phyloP scores from a whole-genome alignment of 1,140 invertebrate species.

The Lucilia cuprina region DNA sequence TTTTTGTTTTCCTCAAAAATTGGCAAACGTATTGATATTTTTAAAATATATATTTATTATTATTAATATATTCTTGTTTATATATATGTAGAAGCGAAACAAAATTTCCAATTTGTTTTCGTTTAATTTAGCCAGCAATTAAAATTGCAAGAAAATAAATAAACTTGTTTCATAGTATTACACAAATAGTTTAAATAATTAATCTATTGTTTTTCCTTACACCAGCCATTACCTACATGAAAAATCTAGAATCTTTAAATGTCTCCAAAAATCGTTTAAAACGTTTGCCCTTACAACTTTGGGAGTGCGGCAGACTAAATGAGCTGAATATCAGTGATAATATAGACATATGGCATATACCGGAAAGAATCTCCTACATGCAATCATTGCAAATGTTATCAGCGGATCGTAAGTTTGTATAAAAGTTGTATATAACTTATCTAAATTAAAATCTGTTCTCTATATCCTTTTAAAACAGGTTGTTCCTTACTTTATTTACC shows the following conservation, averaged over 20 bases:
- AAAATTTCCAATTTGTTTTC: too few species aligned
- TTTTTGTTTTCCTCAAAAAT: too few species aligned
- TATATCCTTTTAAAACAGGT: constrained; percentile 40
- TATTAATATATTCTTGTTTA: too few species aligned
- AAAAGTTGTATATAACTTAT: background rate
- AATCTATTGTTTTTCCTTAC: background rate
- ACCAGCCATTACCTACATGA: constrained; percentile 26
- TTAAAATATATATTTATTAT: too few species aligned
- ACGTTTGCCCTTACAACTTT: constrained; percentile 53
- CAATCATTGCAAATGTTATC: constrained; percentile 54
- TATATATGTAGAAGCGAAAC: too few species aligned
- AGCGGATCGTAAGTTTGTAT: constrained; percentile 53
- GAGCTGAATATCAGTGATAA: constrained; percentile 61
- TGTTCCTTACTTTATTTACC: constrained; percentile 56
- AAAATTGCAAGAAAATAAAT: too few species aligned
- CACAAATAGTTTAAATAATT: too few species aligned
- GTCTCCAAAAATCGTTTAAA: constrained; percentile 55
- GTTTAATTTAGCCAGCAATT: too few species aligned
- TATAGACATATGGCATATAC: constrained; percentile 52
- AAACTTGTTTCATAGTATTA: too few species aligned
- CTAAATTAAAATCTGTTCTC: background rate
- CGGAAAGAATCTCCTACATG: constrained; percentile 55
- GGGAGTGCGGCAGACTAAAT: constrained; percentile 54
- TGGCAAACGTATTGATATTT: too few species aligned
- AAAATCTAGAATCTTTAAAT: constrained; percentile 52